Evolutionary conservation across 2,888 invertebrate genomes (phyloP), one percentile per base, ranked within the genome.

Genomic region (Thysanoteuthis rhombus): DNA sequence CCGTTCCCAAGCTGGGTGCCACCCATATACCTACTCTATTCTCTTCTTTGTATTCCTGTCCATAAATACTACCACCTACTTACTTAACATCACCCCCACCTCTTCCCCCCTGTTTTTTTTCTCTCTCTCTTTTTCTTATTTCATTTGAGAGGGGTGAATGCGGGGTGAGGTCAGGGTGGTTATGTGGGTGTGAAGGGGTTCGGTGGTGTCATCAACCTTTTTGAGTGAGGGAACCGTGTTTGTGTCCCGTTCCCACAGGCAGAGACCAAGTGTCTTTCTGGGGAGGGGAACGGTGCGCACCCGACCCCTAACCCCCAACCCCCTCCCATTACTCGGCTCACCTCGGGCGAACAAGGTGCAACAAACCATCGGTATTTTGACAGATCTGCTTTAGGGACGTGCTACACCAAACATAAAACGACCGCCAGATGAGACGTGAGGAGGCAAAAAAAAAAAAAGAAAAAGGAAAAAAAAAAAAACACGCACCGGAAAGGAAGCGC

Each of bases 281-380:
- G 10, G 75, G 36, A 32, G 28, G 28, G 28, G 25, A 25, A 5
- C 1, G 58, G 28, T 28, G n/a, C 75, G 12, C 75, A n/a, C 75
- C 75, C 75, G 75, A 75, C 75, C 75, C 75, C 16, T n/a, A 10
- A 39, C 12, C 39, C 28, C 39, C 91, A 42, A 38, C 39, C 91
- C 40, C 91, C 40, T n/a, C n/a, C n/a, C n/a, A n/a, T n/a, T n/a
- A n/a, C n/a, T n/a, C n/a, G 22, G 40, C 91, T 42, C 39, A 91
- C 91, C 91, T 91, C 91, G 39, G 91, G 91, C 91, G 91, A 40
- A 91, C 91, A 42, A 91, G 42, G 91, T 91, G 91, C 75, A 75
- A 75, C 75, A 75, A 75, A 75, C n/a, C 16, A n/a, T 75, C n/a
- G 75, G n/a, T 75, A 75, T 75, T 75, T 75, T 75, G 75, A 75